Evolutionary conservation across 2,888 invertebrate species (phyloP), one percentile per base, ranked within the genome.

Genomic region (Drosophila antonietae): DNA sequence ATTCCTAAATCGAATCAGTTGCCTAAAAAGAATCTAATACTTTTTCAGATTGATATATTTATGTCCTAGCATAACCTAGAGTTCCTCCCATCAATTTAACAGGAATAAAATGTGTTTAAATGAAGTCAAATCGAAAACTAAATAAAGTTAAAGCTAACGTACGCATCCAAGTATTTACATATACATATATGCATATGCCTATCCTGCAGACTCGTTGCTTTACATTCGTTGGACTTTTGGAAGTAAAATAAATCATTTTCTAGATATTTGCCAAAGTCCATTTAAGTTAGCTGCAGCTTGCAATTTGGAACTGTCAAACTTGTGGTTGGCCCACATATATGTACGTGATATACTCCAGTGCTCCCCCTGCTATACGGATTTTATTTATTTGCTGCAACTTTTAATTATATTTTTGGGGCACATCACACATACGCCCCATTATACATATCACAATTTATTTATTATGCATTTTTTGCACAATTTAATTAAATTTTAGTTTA

Each of bases 401-500:
- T 83, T 74, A 78, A 83, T 83, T 80, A 68, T 63, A 62, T 66
- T 69, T 55, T 23, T 28, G 35, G 15, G 44, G 44, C 9, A 43
- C 39, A 60, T 57, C 20, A 60, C 60, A 49, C 68, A 66, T 65
- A 65, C 68, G 65, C 57, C 59, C 52, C 70, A 35, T 69, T 74
- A 64, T 43, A 41, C 37, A 23, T 18, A 7, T 20, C 63, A 53
- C 31, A 72, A 69, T 56, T 85, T 83, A 83, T 85, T 74, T 77
- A 68, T 73, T 59, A 37, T 23, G 5, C 56, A 66, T 46, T 37
- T 61, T 68, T 78, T 51, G 51, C 44, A 6, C 64, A 77, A 57
- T 71, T 80, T 73, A 80, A 80, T 80, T 74, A 77, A 71, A 68
- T 61, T 67, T 74, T 55, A 74, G 77, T 71, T 73, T 65, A 52